Conservation (phyloP, 2,113 vertebrate genomes). For the Campylomormyrus numenius region DNA sequence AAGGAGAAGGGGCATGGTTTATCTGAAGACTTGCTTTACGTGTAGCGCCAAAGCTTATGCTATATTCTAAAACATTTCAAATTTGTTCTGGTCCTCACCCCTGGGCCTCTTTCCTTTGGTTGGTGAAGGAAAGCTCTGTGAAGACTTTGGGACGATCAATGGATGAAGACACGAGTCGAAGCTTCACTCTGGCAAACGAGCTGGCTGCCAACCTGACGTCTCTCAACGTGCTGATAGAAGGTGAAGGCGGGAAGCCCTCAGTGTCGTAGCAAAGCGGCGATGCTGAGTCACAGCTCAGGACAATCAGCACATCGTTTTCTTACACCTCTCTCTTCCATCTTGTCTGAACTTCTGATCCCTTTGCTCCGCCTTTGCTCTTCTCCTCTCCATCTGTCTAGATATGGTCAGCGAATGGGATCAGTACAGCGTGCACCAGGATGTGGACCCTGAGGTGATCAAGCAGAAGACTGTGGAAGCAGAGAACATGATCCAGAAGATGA, state of each 20-base stretch:
- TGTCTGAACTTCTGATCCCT: background rate
- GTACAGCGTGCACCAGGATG: slow-evolving; percentile 72
- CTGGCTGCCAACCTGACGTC: slow-evolving; percentile 65
- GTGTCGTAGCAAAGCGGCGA: background rate
- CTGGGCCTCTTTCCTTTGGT: background rate
- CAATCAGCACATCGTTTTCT: background rate
- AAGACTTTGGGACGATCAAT: slow-evolving; percentile 54
- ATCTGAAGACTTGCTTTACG: background rate
- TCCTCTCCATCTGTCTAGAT: slow-evolving; percentile 56
- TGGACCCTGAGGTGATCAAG: slow-evolving; percentile 65
- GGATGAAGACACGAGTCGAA: slow-evolving; percentile 66
- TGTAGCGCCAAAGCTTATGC: background rate
- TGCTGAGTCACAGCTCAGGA: background rate
- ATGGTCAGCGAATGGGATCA: slow-evolving; percentile 79
- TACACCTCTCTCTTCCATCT: background rate
- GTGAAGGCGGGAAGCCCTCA: slow-evolving; percentile 44
- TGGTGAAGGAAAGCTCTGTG: slow-evolving; percentile 63
- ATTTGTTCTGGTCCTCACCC: background rate
- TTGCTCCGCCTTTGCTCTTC: background rate
- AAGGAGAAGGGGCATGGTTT: background rate
- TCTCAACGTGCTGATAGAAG: slow-evolving; percentile 73
- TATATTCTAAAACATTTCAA: background rate
- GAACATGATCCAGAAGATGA: slow-evolving; percentile 71
- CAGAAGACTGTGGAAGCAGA: slow-evolving; percentile 59
- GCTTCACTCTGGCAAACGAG: slow-evolving; percentile 59